Evolutionary conservation across 2,113 vertebrate genomes (phyloP).

Genomic region (Xenopus borealis): DNA sequence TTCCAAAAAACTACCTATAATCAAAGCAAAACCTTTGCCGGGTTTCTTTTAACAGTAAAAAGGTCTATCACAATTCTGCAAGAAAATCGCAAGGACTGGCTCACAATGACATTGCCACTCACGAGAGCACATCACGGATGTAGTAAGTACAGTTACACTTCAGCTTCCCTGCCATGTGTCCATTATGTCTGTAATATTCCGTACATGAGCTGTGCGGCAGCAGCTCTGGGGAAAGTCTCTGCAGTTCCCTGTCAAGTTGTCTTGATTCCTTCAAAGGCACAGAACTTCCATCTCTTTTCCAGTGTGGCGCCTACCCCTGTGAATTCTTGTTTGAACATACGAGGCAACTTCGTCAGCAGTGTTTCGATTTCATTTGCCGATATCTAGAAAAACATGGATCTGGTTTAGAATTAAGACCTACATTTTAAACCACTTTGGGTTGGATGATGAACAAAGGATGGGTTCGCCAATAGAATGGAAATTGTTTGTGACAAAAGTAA

Average conservation of each 20-base stretch:
- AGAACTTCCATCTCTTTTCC: conserved; percentile 97
- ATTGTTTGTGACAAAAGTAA: too few species aligned
- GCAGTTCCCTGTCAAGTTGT: conserved; percentile 68
- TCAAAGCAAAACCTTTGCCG: conserved; percentile 26
- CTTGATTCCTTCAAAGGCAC: conserved; percentile 89
- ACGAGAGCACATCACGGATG: conserved; percentile 69
- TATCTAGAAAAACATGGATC: conserved; percentile 67
- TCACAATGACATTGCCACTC: conserved; percentile 72
- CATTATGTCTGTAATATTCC: conserved; percentile 38
- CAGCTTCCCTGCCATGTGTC: conserved; percentile 49
- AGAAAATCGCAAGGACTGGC: conserved; percentile 56
- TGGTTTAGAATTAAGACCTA: too few species aligned
- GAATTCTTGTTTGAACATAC: conserved; percentile 93
- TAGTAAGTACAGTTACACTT: conserved; percentile 59
- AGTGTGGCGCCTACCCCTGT: conserved; percentile 91
- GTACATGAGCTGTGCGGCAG: too few species aligned
- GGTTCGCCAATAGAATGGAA: too few species aligned
- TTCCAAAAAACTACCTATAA: conserved; percentile 54
- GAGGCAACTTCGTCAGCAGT: conserved; percentile 84
- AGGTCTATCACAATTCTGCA: conserved; percentile 63
- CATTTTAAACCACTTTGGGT: too few species aligned
- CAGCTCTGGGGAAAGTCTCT: conserved; percentile 50
- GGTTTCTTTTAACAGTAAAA: conserved; percentile 70
- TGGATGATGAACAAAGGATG: too few species aligned
- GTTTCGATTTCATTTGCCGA: conserved; percentile 86